Evolutionary conservation across 1,140 invertebrate species (phyloP).

Genomic region (Lepidurus couesii): DNA sequence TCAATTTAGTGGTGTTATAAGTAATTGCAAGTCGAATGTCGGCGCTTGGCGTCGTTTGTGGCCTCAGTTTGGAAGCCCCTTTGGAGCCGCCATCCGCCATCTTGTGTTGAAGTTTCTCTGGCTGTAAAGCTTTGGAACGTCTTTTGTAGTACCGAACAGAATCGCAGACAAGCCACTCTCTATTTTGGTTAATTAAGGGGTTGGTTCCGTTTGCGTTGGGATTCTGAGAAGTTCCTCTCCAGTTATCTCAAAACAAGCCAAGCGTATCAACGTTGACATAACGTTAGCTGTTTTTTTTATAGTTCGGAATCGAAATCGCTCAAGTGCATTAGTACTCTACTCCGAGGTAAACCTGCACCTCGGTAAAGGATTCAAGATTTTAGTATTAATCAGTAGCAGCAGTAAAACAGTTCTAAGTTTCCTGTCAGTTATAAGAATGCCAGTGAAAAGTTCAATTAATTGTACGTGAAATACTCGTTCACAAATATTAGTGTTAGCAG

Average conservation of each 20-base stretch:
- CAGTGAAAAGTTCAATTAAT: neutral
- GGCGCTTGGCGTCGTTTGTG: neutral
- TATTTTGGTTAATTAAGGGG: neutral
- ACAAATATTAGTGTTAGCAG: neutral
- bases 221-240: neutral
- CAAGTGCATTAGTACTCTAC: slow-evolving; percentile 3
- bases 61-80: slow-evolving; percentile 5
- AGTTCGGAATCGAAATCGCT: neutral
- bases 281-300: neutral
- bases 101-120: slow-evolving; percentile 7
- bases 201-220: neutral
- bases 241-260: neutral
- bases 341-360: neutral
- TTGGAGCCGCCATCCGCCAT: slow-evolving; percentile 13
- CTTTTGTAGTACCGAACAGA: neutral
- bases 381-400: neutral
- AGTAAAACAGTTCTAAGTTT: neutral
- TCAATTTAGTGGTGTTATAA: too few relatives aligned
- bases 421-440: neutral
- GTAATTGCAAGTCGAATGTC: neutral
- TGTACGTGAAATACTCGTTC: neutral
- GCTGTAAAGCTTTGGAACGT: neutral
- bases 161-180: neutral
- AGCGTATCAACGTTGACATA: neutral
- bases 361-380: neutral